Conservation (phyloP, 2,113 vertebrate genomes). For the Peromyscus polionotus region DNA sequence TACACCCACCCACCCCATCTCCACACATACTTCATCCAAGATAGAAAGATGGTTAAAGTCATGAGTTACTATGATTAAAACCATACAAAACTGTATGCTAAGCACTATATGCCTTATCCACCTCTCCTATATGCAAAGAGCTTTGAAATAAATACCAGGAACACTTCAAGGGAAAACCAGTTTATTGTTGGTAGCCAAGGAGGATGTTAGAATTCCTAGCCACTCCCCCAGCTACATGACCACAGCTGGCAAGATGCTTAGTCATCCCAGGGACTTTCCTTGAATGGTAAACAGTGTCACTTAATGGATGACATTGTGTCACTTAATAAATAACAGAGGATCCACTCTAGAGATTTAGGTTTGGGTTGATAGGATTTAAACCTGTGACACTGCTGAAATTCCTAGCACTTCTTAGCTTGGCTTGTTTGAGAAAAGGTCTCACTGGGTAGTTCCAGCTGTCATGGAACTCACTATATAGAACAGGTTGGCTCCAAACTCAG, state of each 20-base stretch:
- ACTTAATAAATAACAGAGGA: neutral
- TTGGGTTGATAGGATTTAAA: constrained; percentile 18
- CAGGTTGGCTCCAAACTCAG: neutral
- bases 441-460: neutral
- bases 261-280: too few relatives aligned
- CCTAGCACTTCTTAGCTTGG: neutral
- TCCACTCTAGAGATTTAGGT: neutral
- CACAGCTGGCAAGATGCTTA: too few relatives aligned
- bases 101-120: neutral
- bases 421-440: neutral
- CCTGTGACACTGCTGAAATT: constrained; percentile 16
- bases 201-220: too few relatives aligned
- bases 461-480: neutral
- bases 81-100: neutral
- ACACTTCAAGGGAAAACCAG: neutral
- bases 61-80: neutral
- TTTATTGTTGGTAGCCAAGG: neutral
- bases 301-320: too few relatives aligned
- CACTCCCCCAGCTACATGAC: too few relatives aligned
- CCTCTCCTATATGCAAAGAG: neutral
- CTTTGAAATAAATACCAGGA: neutral
- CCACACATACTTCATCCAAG: neutral
- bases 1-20: neutral
- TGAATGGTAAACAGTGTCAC: too few relatives aligned
- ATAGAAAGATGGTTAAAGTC: neutral